Conservation (phyloP, 2,113 vertebrate genomes). For the Piprites chloris region DNA sequence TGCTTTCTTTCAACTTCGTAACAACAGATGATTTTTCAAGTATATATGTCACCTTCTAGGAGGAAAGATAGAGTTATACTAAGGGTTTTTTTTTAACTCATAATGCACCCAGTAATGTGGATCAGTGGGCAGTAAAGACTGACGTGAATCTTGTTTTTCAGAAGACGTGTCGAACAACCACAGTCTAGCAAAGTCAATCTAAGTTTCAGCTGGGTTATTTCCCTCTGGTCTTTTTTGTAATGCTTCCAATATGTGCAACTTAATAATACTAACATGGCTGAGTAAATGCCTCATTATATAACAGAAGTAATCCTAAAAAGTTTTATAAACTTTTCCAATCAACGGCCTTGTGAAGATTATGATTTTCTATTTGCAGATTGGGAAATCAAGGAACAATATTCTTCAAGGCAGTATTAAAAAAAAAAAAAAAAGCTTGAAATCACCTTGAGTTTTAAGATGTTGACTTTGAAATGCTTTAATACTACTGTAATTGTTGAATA, state of each 20-base stretch:
- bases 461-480: background rate
- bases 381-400: background rate
- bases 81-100: background rate
- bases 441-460: background rate
- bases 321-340: background rate
- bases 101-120: background rate
- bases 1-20: background rate
- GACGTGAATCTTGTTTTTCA: background rate
- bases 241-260: background rate
- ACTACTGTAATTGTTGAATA: background rate
- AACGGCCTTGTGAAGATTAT: background rate
- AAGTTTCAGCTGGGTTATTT: background rate
- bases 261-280: background rate
- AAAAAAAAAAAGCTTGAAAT: background rate
- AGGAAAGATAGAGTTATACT: background rate
- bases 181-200: background rate
- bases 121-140: background rate
- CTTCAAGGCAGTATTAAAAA: background rate
- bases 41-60: background rate
- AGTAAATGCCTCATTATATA: background rate
- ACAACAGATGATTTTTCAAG: background rate
- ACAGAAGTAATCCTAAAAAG: background rate
- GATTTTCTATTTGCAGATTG: background rate
- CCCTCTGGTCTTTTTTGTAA: background rate
- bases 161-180: background rate